Evolutionary conservation across 2,888 invertebrate genomes (phyloP), one percentile per base, ranked within the genome.

Genomic region (Chelonus formosanus): DNA sequence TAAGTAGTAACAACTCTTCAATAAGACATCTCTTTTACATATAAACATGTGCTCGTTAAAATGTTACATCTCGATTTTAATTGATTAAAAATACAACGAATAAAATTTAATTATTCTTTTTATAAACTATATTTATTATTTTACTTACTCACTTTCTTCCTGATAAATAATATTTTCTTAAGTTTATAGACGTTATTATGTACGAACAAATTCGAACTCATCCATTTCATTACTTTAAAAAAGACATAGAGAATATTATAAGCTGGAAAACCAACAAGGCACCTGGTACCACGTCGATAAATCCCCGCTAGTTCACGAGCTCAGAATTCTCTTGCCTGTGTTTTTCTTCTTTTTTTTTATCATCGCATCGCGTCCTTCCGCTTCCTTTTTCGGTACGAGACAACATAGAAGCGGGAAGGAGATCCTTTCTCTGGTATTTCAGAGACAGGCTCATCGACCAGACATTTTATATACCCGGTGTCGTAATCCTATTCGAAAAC

Each of bases 221-320:
- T 20, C 20, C 20, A 20, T 20, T 20, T 20, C 20, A 20, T 20
- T 20, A 20, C 20, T 20, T 20, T 20, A 20, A 40, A 40, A 40
- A 6, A 40, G 40, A 4, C 5, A 40, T 32, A 52, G 52, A 52
- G 52, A 52, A 31, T 6, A 31, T 52, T 32, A 40, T 40, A 52
- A 52, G 52, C 34, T 60, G 52, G 59, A 67, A 68, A 67, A 68
- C 36, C 68, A 68, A 66, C 71, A 72, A 75, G 73, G 73, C 76
- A 77, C 75, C 78, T 75, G 75, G 75, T 76, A 74, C 70, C 70
- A 56, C 65, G 72, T 77, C 78, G 75, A 80, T 78, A 76, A 79
- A 78, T 77, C 69, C 71, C 70, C 70, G 67, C 55, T 70, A 65
- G 65, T 65, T 70, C 70, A 65, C 68, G 64, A 63, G 43, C 64